phyloP scores from a whole-genome alignment of 2,888 invertebrate species.

The Cosmorhoe ocellata region DNA sequence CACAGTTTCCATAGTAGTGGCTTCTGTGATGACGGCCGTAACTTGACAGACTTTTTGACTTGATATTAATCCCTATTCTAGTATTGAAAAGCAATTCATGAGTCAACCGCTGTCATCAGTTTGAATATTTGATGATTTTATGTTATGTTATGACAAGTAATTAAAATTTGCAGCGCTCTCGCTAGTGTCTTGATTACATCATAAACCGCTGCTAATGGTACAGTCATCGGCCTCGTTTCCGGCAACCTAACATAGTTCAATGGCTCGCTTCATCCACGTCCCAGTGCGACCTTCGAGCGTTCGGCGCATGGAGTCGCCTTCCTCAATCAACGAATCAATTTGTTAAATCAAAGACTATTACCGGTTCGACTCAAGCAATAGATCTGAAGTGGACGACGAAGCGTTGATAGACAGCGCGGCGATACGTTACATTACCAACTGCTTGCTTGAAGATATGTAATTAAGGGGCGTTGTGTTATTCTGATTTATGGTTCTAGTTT shows the following conservation, averaged over 20 bases:
- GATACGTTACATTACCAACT: not conserved
- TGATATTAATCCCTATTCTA: too few relatives aligned
- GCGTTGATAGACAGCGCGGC: conserved; percentile 27
- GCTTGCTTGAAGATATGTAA: not conserved
- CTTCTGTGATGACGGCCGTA: too few relatives aligned
- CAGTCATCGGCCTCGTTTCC: conserved; percentile 75
- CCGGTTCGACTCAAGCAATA: conserved; percentile 18
- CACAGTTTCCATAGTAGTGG: too few relatives aligned
- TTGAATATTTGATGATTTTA: too few relatives aligned
- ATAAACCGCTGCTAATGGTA: conserved; percentile 3
- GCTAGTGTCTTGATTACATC: not conserved
- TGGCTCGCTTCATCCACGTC: conserved; percentile 53
- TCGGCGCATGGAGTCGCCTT: conserved; percentile 38
- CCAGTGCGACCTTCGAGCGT: conserved; percentile 61
- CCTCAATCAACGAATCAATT: conserved; percentile 25
- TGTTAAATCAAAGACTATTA: conserved; percentile 27
- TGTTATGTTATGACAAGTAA: too few relatives aligned
- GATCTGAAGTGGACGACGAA: conserved; percentile 2
- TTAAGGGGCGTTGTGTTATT: conserved; percentile 21
- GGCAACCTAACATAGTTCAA: conserved; percentile 72
- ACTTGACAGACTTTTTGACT: too few relatives aligned
- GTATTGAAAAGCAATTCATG: too few relatives aligned
- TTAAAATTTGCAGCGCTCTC: not conserved
- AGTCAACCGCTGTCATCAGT: too few relatives aligned
- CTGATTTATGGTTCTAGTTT: conserved; percentile 28